A percentile compares a stretch with the other conserved stretches of the same genome.
These are phyloP conservation scores for Rachycentron canadum DNA, from an alignment of 2,797 vertebrate genomes.

Conservation along the genomic window DNA sequence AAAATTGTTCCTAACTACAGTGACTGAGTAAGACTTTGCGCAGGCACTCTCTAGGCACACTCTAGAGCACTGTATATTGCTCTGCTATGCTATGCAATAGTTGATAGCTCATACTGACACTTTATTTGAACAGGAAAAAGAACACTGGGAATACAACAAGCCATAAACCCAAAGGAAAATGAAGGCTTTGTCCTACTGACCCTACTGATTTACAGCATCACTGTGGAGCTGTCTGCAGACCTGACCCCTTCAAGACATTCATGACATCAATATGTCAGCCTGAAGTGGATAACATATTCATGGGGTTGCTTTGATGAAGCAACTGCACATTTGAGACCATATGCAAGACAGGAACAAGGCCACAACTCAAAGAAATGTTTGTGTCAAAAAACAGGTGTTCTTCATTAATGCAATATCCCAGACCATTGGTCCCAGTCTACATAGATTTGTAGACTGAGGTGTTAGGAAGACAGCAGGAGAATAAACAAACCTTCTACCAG, in stretches of 20 bases:
- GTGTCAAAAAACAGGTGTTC: neutral
- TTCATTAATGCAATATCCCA: neutral
- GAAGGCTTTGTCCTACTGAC: neutral
- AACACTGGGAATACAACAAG: neutral
- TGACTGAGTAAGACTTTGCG: neutral
- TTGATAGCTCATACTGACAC: neutral
- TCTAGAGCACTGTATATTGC: neutral
- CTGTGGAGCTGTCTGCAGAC: neutral
- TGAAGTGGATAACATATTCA: constrained; percentile 14
- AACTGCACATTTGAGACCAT: neutral
- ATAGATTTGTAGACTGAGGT: constrained; percentile 2
- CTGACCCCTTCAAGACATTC: neutral
- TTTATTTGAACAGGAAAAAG: constrained; percentile 2
- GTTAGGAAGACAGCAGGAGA: neutral
- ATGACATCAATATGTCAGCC: neutral
- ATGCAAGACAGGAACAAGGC: constrained; percentile 1
- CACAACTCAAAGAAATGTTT: neutral
- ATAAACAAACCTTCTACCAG: neutral
- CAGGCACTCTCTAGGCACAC: neutral
- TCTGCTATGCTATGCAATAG: neutral
- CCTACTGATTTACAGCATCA: constrained; percentile 8
- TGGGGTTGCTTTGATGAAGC: constrained; percentile 5
- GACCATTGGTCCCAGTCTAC: neutral
- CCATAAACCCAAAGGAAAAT: neutral
- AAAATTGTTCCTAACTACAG: neutral